Evolutionary conservation across 2,888 invertebrate genomes (phyloP).

Genomic region (Stenichneumon culpator): DNA sequence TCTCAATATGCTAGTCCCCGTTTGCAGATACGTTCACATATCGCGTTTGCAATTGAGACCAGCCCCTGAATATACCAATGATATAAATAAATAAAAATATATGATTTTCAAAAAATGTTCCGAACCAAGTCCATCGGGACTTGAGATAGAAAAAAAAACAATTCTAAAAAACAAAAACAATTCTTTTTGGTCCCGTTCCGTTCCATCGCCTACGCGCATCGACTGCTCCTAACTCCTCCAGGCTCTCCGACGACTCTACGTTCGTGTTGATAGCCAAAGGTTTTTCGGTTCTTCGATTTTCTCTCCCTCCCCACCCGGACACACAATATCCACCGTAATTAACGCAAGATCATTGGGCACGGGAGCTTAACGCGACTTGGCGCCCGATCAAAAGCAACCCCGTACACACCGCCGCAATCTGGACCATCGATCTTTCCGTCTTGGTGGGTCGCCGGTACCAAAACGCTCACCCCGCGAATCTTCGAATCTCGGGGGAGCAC

Average conservation of each 20-base stretch:
- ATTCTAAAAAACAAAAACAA: background rate
- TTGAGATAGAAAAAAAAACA: background rate
- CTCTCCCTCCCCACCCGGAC: background rate
- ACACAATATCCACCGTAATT: constrained; percentile 68
- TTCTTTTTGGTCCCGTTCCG: too few relatives aligned
- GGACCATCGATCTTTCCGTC: constrained; percentile 69
- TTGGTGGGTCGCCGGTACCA: constrained; percentile 61
- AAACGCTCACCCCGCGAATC: constrained; percentile 46
- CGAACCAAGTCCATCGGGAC: background rate
- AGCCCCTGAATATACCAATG: too few relatives aligned
- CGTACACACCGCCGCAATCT: constrained; percentile 49
- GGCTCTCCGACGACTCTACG: background rate
- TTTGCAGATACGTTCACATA: too few relatives aligned
- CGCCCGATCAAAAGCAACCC: constrained; percentile 78
- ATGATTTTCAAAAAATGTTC: background rate
- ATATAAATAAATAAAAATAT: too few relatives aligned
- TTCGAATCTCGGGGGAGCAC: constrained; percentile 61
- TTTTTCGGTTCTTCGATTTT: constrained; percentile 4
- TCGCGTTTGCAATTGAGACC: too few relatives aligned
- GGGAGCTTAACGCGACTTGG: constrained; percentile 75
- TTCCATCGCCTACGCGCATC: too few relatives aligned
- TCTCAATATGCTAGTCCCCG: too few relatives aligned
- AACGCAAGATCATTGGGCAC: constrained; percentile 74
- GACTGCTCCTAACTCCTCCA: background rate
- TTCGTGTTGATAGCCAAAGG: background rate